Base-by-base conservation (phyloP, 2,888 invertebrate species). In the Acrobasis consociella region DNA sequence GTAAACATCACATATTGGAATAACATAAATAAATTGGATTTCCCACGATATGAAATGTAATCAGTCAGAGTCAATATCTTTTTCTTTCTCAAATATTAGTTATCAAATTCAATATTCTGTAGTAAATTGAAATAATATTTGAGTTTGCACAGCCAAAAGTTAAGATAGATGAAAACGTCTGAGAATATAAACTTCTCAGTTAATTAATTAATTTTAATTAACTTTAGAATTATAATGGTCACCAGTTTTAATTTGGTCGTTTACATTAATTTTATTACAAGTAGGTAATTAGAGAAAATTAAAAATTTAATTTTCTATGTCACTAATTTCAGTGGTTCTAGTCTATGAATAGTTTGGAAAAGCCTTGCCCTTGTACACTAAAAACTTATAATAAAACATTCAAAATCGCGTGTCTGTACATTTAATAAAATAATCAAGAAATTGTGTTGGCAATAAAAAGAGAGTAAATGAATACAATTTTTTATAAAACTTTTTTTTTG, bases 71-170 rank as follows among this genome's bases (percentile, higher is more conserved):
- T 42, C 8, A 11, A 46, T 10, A 46, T 46, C 11, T 2, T 46
- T 42, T 46, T n/a, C 46, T 11, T 46, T 13, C 11, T n/a, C 11
- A 46, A 46, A 46, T n/a, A 46, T 46, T n/a, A 13, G 13, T 46
- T 10, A 46, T 13, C 13, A 46, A 13, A 46, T 46, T 46, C 13
- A 46, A 46, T 46, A 5, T 13, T 5, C 46, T 46, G 0, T 11
- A n/a, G 46, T n/a, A 46, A 46, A 46, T 46, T 46, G 46, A 46
- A 51, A 51, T 51, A 51, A 51, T 15, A 51, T 51, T 46, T 2
- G 2, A 46, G 46, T 46, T 46, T 46, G 46, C 46, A 13, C 13
- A 46, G 2, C 13, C 13, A n/a, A 46, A 46, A 46, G 46, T 46
- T 13, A 46, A 2, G 0, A 31, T 13, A n/a, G 46, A 46, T 46